phyloP scores from a whole-genome alignment of 1,140 invertebrate genomes.

The Drosophila erecta region DNA sequence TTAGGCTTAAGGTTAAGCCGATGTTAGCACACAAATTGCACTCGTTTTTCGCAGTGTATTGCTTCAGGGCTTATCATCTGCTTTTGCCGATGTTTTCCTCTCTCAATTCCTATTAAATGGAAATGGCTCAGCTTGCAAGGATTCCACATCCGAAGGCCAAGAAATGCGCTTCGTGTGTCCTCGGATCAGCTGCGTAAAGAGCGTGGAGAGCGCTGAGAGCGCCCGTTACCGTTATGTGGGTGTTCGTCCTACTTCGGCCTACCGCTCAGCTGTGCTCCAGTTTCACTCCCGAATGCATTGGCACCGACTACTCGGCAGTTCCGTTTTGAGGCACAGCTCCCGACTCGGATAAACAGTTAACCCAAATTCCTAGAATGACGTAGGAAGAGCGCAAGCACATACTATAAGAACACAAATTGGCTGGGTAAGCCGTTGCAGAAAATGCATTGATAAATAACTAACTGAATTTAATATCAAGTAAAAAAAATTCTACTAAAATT shows the following conservation, averaged over 20 bases:
- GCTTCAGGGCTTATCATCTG: background rate
- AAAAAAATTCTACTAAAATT: no score
- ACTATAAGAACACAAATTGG: background rate
- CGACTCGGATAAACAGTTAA: conserved; percentile 20
- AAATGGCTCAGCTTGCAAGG: background rate
- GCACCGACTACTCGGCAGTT: background rate
- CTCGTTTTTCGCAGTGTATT: background rate
- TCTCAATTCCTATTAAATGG: background rate
- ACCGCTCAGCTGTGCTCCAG: conserved; percentile 24
- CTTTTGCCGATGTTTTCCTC: background rate
- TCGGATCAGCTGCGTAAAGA: background rate
- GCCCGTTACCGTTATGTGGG: conserved; percentile 3
- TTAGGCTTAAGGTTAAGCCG: background rate
- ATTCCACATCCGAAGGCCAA: conserved; percentile 2
- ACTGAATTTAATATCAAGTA: no score
- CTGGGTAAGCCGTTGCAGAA: background rate
- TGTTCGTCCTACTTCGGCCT: background rate
- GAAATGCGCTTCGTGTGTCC: background rate
- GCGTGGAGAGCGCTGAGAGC: conserved; percentile 6
- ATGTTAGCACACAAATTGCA: background rate
- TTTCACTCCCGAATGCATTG: conserved; percentile 29
- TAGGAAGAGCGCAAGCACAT: conserved; percentile 4
- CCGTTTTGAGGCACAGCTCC: background rate
- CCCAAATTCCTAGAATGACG: conserved; percentile 22
- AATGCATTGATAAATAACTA: background rate